A percentile compares a stretch with the other conserved stretches of the same genome.
phyloP scores from a whole-genome alignment of 2,113 vertebrate species.

The Papio anubis region DNA sequence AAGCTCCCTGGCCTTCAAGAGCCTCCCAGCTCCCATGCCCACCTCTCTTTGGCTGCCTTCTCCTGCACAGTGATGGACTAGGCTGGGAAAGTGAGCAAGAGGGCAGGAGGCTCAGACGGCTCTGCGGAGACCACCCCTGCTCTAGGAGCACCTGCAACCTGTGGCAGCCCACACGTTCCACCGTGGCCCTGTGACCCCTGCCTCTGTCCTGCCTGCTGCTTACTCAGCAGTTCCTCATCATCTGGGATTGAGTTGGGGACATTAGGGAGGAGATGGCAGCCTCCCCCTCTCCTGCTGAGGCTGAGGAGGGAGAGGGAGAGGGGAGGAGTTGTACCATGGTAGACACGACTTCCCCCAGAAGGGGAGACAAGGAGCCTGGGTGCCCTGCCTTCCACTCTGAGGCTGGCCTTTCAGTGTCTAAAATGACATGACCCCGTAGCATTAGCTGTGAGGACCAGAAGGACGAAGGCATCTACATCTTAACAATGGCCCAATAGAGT shows the following conservation, averaged over 20 bases:
- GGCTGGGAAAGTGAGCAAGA: neutral
- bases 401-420: neutral
- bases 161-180: neutral
- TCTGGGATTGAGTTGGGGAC: neutral
- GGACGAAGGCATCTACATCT: neutral
- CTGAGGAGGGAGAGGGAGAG: neutral
- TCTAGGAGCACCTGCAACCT: neutral
- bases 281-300: neutral
- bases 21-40: neutral
- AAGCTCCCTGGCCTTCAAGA: neutral
- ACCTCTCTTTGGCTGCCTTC: neutral
- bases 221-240: neutral
- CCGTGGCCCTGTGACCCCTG: neutral
- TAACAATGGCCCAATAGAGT: rapidly evolving
- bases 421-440: neutral
- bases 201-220: neutral
- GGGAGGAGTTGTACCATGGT: too few species aligned
- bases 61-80: neutral
- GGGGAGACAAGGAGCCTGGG: neutral
- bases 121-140: neutral
- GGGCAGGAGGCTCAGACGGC: neutral
- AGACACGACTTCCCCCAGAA: neutral
- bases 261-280: neutral
- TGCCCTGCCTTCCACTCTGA: neutral
- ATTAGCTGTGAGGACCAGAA: rapidly evolving